Conservation (phyloP, 2,797 vertebrate genomes). For the Rousettus madagascariensis region DNA sequence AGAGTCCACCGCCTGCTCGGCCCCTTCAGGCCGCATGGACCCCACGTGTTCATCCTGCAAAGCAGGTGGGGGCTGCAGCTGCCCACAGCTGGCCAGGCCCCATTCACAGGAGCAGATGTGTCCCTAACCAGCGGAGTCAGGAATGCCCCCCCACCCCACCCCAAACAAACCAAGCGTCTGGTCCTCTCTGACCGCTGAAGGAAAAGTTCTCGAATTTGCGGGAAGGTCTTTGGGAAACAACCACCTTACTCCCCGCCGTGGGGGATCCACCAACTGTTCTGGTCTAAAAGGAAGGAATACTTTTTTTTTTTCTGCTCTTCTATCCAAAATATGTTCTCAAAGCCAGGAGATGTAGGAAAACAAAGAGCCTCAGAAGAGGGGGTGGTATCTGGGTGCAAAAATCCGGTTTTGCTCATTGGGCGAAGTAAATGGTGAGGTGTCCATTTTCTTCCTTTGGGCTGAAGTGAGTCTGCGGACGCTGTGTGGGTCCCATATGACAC, state of each 20-base stretch:
- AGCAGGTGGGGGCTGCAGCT: not conserved
- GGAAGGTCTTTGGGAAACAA: not conserved
- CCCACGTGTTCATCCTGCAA: not conserved
- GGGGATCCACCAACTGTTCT: not conserved
- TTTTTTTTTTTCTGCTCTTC: not conserved
- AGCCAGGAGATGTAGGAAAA: not conserved
- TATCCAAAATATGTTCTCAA: not conserved
- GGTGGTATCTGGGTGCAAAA: not conserved
- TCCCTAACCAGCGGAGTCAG: too few relatives aligned
- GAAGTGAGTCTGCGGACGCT: not conserved
- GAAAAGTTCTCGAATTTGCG: not conserved
- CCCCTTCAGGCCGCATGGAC: constrained; percentile 10
- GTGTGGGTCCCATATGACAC: too few relatives aligned
- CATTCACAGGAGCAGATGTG: not conserved
- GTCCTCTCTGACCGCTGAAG: not conserved
- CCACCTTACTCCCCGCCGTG: fast-evolving
- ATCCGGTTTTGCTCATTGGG: not conserved
- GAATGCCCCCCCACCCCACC: too few relatives aligned
- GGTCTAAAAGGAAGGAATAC: not conserved
- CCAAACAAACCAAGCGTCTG: not conserved
- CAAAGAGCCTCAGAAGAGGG: not conserved
- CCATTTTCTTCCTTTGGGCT: not conserved
- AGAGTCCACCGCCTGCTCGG: not conserved
- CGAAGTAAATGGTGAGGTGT: not conserved
- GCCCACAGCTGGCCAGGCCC: constrained; percentile 25